Evolutionary conservation across 2,797 vertebrate genomes (phyloP).

Genomic region (Mormyrops boulengeri): DNA sequence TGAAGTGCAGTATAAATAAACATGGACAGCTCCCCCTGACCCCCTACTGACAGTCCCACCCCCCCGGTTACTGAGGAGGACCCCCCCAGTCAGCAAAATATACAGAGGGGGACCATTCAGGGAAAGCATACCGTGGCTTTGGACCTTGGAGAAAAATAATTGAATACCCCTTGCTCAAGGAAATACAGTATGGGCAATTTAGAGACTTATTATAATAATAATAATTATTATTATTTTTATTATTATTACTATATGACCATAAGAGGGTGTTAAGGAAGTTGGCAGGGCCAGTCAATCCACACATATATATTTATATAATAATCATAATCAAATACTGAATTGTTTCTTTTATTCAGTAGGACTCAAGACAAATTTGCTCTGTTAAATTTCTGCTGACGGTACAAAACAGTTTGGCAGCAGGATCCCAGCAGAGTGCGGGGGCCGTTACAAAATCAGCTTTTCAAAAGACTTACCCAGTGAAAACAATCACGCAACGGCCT

Average conservation of each 20-base stretch:
- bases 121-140: background rate
- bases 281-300: background rate
- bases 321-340: background rate
- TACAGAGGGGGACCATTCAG: background rate
- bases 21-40: no score
- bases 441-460: background rate
- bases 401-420: background rate
- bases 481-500: background rate
- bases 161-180: background rate
- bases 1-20: background rate
- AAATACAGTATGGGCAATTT: background rate
- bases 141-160: background rate
- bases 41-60: no score
- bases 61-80: no score
- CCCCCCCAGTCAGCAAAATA: background rate
- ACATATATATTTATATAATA: background rate
- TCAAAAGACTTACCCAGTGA: background rate
- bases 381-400: background rate
- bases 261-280: background rate
- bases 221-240: background rate
- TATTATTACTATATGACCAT: background rate
- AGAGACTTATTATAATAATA: background rate
- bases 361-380: background rate
- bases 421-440: no score
- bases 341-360: background rate